Percentiles rank a stretch among this genome's conserved stretches.
Conservation (phyloP, 2,797 vertebrate genomes). For the Xenentodon cancila region DNA sequence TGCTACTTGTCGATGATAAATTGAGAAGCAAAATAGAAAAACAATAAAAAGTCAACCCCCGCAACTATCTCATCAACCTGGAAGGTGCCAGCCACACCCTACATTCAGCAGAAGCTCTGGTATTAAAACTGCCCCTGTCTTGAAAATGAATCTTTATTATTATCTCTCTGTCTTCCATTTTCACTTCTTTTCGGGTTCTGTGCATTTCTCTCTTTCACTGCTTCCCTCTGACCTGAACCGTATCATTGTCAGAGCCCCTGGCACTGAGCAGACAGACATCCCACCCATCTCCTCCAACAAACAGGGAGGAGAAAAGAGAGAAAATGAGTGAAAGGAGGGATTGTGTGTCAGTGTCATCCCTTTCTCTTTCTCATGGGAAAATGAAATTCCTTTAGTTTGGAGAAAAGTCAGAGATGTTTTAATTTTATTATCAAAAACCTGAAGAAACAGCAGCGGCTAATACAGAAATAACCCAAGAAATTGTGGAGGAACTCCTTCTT, state of each 20-base stretch:
- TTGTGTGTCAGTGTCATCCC: conserved; percentile 71
- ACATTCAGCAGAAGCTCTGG: conserved; percentile 60
- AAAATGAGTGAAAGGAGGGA: conserved; percentile 60
- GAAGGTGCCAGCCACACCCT: conserved; percentile 65
- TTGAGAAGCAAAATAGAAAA: conserved; percentile 13
- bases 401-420: conserved; percentile 11
- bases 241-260: conserved; percentile 76
- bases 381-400: conserved; percentile 47
- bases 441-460: conserved; percentile 44
- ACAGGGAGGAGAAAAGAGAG: conserved; percentile 22
- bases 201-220: conserved; percentile 45
- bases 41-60: conserved; percentile 32
- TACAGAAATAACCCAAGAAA: not conserved
- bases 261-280: conserved; percentile 64
- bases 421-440: conserved; percentile 32
- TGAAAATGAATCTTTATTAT: conserved; percentile 65
- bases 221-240: conserved; percentile 67
- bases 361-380: conserved; percentile 41
- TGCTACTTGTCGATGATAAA: conserved; percentile 41
- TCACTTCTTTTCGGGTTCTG: conserved; percentile 45
- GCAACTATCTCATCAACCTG: conserved; percentile 52
- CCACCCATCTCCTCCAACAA: conserved; percentile 51
- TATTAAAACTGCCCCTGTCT: conserved; percentile 63
- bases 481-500: conserved; percentile 26
- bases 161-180: conserved; percentile 28